Conservation (phyloP, 1,140 invertebrate genomes). For the Mamestra configurata region DNA sequence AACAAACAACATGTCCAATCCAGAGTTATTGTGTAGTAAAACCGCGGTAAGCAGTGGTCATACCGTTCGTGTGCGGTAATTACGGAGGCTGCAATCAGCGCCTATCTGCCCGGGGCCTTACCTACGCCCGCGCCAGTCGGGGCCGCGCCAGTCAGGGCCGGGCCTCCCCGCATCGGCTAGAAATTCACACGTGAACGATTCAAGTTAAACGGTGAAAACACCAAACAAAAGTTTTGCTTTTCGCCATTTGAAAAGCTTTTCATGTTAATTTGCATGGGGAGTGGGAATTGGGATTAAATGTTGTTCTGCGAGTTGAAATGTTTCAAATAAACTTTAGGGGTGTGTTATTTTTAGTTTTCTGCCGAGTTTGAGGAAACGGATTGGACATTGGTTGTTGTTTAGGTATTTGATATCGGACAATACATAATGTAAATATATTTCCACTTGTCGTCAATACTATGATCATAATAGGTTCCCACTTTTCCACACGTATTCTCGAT, state of each 20-base stretch:
- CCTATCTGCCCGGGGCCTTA: slow-evolving; percentile 27
- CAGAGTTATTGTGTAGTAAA: slow-evolving; percentile 25
- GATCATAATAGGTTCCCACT: no score
- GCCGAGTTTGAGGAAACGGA: slow-evolving; percentile 10
- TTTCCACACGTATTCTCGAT: no score
- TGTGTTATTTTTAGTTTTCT: slow-evolving; percentile 2
- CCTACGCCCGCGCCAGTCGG: background rate
- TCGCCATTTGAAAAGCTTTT: slow-evolving; percentile 43
- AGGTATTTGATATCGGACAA: background rate
- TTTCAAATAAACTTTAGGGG: slow-evolving; percentile 26
- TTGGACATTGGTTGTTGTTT: background rate
- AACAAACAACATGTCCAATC: slow-evolving; percentile 20
- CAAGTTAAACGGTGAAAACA: slow-evolving; percentile 35
- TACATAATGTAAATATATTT: no score
- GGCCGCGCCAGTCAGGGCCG: no score
- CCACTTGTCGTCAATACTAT: no score
- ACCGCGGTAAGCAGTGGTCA: slow-evolving; percentile 32
- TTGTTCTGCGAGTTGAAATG: slow-evolving; percentile 35
- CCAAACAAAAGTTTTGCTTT: slow-evolving; percentile 44
- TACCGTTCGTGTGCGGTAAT: slow-evolving; percentile 21
- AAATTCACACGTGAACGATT: slow-evolving; percentile 44
- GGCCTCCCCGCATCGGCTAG: slow-evolving; percentile 16
- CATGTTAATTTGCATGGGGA: slow-evolving; percentile 43
- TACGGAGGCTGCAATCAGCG: slow-evolving; percentile 30
- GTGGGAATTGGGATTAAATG: slow-evolving; percentile 32